These are phyloP conservation scores for Eucidaris tribuloides DNA, from an alignment of 35 echinoderm and acorn worm species.

Conservation along the genomic window DNA sequence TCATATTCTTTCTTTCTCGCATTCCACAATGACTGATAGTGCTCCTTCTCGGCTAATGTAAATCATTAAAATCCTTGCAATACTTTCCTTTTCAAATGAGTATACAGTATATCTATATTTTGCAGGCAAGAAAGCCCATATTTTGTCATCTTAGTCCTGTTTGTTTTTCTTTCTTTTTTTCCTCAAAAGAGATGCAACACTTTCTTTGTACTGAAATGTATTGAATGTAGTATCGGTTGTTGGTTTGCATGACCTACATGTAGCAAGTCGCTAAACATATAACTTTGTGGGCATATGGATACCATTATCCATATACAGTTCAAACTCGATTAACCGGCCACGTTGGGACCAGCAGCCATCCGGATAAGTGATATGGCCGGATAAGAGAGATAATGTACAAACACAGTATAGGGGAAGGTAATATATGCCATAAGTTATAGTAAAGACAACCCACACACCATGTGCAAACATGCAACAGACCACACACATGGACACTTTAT, in stretches of 20 bases:
- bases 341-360: too few relatives aligned
- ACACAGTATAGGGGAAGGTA: too few relatives aligned
- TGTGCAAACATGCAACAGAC: too few relatives aligned
- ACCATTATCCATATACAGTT: too few relatives aligned
- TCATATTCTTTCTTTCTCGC: not conserved
- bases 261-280: not conserved
- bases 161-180: not conserved
- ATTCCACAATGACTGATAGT: constrained; percentile 8
- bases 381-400: too few relatives aligned
- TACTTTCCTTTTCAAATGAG: constrained; percentile 22
- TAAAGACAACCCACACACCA: too few relatives aligned
- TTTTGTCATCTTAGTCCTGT: not conserved
- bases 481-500: too few relatives aligned
- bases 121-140: not conserved
- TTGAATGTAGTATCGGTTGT: not conserved
- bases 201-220: not conserved
- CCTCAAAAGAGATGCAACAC: constrained; percentile 11
- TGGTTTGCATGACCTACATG: not conserved
- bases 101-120: not conserved
- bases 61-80: not conserved
- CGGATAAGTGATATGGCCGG: too few relatives aligned
- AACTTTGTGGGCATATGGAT: not conserved
- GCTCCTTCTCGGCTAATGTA: not conserved
- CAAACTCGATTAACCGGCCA: too few relatives aligned
- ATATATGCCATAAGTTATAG: too few relatives aligned